phyloP scores from a whole-genome alignment of 2,113 vertebrate genomes.

The Donacobius atricapilla region DNA sequence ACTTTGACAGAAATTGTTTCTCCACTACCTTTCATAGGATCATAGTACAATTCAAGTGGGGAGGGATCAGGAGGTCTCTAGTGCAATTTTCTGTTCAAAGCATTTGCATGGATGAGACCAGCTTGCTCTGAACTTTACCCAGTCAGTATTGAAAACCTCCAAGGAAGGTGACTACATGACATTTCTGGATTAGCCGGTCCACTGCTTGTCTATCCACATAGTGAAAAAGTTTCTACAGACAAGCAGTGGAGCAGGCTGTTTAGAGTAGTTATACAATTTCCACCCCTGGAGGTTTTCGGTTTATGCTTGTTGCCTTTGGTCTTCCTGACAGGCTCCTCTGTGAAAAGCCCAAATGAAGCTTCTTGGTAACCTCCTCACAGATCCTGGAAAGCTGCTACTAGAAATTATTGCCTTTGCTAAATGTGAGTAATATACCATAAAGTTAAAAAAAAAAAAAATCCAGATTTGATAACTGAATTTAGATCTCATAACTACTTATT shows the following conservation, averaged over 20 bases:
- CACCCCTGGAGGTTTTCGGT: neutral
- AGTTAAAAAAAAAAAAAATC: neutral
- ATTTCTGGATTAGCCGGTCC: neutral
- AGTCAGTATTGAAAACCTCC: neutral
- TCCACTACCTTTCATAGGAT: neutral
- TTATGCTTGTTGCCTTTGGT: neutral
- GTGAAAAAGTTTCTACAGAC: neutral
- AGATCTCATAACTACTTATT: neutral
- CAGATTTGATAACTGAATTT: neutral
- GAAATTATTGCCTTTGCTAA: neutral
- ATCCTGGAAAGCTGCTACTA: neutral
- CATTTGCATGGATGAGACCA: neutral
- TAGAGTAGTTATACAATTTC: neutral
- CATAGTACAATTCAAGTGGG: neutral
- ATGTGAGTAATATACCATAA: neutral
- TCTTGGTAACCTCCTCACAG: neutral
- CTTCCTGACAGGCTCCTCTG: neutral
- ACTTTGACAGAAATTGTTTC: neutral
- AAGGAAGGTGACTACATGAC: neutral
- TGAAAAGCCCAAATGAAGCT: neutral
- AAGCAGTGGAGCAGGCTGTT: neutral
- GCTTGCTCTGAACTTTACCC: neutral
- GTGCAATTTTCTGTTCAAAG: neutral
- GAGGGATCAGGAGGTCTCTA: neutral
- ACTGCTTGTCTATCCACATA: neutral